phyloP scores from a whole-genome alignment of 2,888 invertebrate genomes.

The Phasia obesa region DNA sequence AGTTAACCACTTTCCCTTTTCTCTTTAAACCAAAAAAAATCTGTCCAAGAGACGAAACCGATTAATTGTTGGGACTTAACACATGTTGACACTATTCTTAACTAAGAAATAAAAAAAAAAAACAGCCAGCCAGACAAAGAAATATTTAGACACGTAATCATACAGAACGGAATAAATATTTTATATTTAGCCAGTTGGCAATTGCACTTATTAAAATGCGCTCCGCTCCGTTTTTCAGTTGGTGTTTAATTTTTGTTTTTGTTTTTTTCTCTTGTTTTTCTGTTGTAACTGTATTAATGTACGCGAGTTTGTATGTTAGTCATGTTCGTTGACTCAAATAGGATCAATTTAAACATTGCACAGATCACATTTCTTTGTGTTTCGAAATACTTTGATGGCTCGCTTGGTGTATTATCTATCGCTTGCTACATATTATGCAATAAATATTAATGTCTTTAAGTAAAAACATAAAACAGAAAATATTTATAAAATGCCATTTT shows the following conservation, averaged over 20 bases:
- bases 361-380: slow-evolving; percentile 57
- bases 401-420: not conserved
- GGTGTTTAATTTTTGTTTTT: slow-evolving; percentile 42
- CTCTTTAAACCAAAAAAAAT: not conserved
- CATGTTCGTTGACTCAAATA: slow-evolving; percentile 48
- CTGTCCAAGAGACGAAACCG: not conserved
- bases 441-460: slow-evolving; percentile 16
- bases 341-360: slow-evolving; percentile 56
- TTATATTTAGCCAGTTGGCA: slow-evolving; percentile 66
- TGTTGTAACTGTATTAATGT: slow-evolving; percentile 38
- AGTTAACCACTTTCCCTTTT: no score
- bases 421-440: slow-evolving; percentile 12
- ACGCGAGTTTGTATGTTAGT: not conserved
- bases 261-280: slow-evolving; percentile 1
- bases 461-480: not conserved
- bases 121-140: slow-evolving; percentile 47
- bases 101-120: not conserved
- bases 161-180: slow-evolving; percentile 58
- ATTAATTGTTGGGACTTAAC: slow-evolving; percentile 29
- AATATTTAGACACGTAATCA: slow-evolving; percentile 46
- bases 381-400: slow-evolving; percentile 46
- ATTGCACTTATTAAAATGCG: slow-evolving; percentile 67
- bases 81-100: slow-evolving; percentile 31
- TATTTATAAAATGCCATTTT: not conserved
- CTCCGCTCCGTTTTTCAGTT: slow-evolving; percentile 51